These are phyloP conservation scores for Decapterus maruadsi DNA, from an alignment of 2,797 vertebrate genomes.

Conservation along the genomic window DNA sequence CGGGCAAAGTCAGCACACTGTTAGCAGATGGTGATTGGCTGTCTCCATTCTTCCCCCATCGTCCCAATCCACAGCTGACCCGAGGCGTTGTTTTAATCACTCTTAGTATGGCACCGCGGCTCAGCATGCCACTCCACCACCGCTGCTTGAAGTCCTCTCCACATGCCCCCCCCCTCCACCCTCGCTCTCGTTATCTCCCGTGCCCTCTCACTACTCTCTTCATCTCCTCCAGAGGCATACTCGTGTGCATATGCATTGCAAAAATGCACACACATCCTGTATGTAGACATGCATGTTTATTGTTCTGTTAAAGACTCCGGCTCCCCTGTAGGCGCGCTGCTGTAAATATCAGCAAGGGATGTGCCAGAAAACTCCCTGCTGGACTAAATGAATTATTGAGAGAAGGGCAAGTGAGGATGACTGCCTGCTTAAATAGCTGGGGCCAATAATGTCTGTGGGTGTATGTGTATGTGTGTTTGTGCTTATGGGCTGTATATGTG, in stretches of 20 bases:
- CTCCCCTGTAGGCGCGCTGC: slow-evolving; percentile 40
- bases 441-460: background rate
- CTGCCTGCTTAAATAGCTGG: slow-evolving; percentile 50
- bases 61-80: slow-evolving; percentile 70
- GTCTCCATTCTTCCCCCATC: slow-evolving; percentile 53
- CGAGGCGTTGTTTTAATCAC: slow-evolving; percentile 81
- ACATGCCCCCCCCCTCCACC: background rate
- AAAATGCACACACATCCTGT: background rate
- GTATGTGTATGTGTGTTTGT: slow-evolving; percentile 1
- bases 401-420: slow-evolving; percentile 44
- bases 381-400: slow-evolving; percentile 67
- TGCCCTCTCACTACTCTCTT: background rate
- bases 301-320: background rate
- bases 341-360: slow-evolving; percentile 53
- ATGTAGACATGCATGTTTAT: slow-evolving; percentile 6
- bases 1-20: slow-evolving; percentile 68
- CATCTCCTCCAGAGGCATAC: slow-evolving; percentile 2
- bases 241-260: slow-evolving; percentile 17
- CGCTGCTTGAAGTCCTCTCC: slow-evolving; percentile 31
- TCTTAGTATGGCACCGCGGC: slow-evolving; percentile 47
- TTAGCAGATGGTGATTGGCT: slow-evolving; percentile 70
- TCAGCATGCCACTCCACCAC: slow-evolving; percentile 32
- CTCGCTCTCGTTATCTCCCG: slow-evolving; percentile 28
- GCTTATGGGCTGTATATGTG: slow-evolving; percentile 1
- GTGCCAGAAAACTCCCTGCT: slow-evolving; percentile 48